Percentiles rank a stretch among this genome's conserved stretches.
These are phyloP conservation scores for Hemicordylus capensis DNA, from an alignment of 2,113 vertebrate genomes.

Conservation along the genomic window DNA sequence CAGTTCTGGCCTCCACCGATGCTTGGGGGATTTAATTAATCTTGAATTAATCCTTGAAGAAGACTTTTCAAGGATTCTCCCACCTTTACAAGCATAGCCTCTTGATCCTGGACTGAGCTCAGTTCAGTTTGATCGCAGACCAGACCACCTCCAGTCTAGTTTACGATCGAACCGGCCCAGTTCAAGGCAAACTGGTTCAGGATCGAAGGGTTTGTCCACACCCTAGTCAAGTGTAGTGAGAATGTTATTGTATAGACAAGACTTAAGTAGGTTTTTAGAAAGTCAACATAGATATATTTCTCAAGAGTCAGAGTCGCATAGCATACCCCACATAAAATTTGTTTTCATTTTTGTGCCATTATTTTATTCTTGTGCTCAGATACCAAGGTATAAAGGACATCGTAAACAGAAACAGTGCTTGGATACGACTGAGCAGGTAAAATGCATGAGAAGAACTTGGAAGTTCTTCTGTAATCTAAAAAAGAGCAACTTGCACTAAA, in stretches of 20 bases:
- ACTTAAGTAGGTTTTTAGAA: not conserved
- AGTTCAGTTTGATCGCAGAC: too few relatives aligned
- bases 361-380: slow-evolving; percentile 72
- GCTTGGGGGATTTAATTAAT: too few relatives aligned
- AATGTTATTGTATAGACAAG: not conserved
- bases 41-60: too few relatives aligned
- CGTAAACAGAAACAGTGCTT: slow-evolving; percentile 68
- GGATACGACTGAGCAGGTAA: slow-evolving; percentile 68
- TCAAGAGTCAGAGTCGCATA: not conserved
- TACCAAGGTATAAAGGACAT: slow-evolving; percentile 71
- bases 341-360: slow-evolving; percentile 51
- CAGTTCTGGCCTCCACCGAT: too few relatives aligned
- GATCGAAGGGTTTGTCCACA: too few relatives aligned
- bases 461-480: slow-evolving; percentile 11
- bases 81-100: too few relatives aligned
- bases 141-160: too few relatives aligned
- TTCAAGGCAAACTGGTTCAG: too few relatives aligned
- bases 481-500: slow-evolving; percentile 20
- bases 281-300: not conserved
- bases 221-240: not conserved
- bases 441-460: slow-evolving; percentile 18
- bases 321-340: not conserved
- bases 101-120: too few relatives aligned
- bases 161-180: too few relatives aligned
- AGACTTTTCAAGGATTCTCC: too few relatives aligned